Evolutionary conservation across 2,888 invertebrate genomes (phyloP).

Genomic region (Agapetus fuscipes): DNA sequence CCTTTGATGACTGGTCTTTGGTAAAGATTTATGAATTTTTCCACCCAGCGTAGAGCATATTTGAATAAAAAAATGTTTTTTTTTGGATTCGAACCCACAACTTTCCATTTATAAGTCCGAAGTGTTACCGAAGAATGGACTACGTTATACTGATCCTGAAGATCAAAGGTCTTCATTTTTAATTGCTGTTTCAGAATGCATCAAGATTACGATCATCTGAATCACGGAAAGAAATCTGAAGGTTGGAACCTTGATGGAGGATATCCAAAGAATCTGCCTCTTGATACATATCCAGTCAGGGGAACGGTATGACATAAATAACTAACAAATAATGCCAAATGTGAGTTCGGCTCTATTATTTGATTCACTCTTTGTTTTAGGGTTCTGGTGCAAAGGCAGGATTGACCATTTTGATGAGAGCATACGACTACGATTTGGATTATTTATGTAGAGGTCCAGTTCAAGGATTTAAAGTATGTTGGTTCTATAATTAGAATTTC

Average conservation of each 20-base stretch:
- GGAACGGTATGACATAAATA: conserved; percentile 37
- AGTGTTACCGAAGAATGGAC: no score
- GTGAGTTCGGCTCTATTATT: no score
- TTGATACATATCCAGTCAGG: conserved; percentile 57
- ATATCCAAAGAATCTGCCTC: conserved; percentile 40
- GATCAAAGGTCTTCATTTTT: no score
- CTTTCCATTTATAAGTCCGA: no score
- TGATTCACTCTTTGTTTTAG: conserved; percentile 7
- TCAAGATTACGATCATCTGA: conserved; percentile 31
- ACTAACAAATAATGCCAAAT: background rate
- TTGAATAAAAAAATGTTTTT: no score
- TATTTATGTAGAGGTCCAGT: conserved; percentile 39
- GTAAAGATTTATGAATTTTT: no score
- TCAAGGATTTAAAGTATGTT: conserved; percentile 37
- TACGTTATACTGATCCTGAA: no score
- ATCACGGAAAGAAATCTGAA: conserved; percentile 28
- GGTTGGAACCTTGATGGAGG: conserved; percentile 58
- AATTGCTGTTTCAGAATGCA: conserved; percentile 25
- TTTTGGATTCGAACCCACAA: no score
- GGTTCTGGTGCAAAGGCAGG: conserved; percentile 34
- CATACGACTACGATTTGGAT: conserved; percentile 36
- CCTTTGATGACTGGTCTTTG: no score
- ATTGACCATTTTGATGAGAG: conserved; percentile 36
- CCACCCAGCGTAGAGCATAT: no score
- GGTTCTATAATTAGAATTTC: background rate